These are phyloP conservation scores for Kradibia gibbosae DNA, from an alignment of 1,140 invertebrate species.

Conservation along the genomic window DNA sequence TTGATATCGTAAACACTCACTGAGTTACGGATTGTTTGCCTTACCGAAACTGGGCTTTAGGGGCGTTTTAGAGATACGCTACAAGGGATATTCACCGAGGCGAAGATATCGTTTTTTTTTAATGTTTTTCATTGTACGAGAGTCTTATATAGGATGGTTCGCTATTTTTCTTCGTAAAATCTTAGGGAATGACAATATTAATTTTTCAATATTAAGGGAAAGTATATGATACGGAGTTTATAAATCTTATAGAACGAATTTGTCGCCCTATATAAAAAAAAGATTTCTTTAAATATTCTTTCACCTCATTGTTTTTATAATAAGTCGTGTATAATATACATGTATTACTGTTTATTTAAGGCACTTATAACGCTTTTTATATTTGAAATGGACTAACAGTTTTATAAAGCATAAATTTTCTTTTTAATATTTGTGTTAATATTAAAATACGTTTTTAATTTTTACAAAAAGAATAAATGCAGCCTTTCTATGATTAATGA, in stretches of 20 bases:
- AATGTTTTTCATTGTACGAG: neutral
- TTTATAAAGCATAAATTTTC: too few species aligned
- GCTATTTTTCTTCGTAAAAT: constrained; percentile 29
- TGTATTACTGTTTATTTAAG: too few species aligned
- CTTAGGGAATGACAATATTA: neutral
- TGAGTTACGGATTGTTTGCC: constrained; percentile 70
- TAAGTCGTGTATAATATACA: too few species aligned
- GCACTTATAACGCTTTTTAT: too few species aligned
- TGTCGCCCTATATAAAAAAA: constrained; percentile 24
- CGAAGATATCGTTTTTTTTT: neutral
- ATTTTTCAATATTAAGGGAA: neutral
- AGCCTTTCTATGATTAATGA: too few species aligned
- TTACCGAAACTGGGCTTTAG: constrained; percentile 61
- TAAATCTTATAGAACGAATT: neutral
- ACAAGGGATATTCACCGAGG: neutral
- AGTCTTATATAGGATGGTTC: constrained; percentile 1
- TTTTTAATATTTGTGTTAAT: too few species aligned
- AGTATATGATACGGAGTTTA: constrained; percentile 12
- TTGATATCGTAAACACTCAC: constrained; percentile 68
- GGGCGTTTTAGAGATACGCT: constrained; percentile 54
- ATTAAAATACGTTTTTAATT: too few species aligned
- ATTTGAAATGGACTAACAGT: too few species aligned
- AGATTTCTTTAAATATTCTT: neutral
- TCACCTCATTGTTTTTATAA: neutral
- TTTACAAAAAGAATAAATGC: too few species aligned